Base-by-base conservation (phyloP, 2,888 invertebrate genomes). In the Spialia ferax region DNA sequence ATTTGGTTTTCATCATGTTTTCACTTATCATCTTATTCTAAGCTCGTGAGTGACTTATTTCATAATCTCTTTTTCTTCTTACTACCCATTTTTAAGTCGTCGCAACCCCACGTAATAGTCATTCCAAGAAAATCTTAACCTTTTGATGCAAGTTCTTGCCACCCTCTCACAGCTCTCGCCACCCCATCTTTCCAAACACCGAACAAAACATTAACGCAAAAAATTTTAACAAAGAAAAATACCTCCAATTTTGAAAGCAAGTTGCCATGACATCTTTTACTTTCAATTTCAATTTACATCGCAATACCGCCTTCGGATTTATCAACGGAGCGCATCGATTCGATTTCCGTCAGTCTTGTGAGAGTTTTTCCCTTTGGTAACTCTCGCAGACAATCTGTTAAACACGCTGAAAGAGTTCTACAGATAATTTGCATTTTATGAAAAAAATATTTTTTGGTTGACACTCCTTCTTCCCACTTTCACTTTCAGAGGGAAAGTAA, bases 291-390 rank as follows among this genome's bases (percentile, higher is more conserved):
- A 66, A 60, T 66, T 66, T 50, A 20, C 59, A 42, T 57, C 38
- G 57, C 52, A 29, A 52, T n/a, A 38, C 52, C 52, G 52, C 54
- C 59, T 66, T 54, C 38, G 26, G 50, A 52, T 38, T 66, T 66
- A 66, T 66, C 65, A 23, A 26, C 23, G 52, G 29, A 60, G 54
- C 59, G 52, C 59, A 66, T 66, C 65, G 50, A 66, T 60, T 66
- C 65, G 38, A 66, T 66, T 66, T 66, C 66, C 66, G 42, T 45
- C 29, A 42, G 54, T 54, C 59, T 66, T 59, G 52, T 50, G 22
- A 54, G 54, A 59, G 15, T 35, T 59, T 59, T 38, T 2, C 26
- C 59, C 23, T 52, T 52, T 29, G 6, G 20, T 35, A 50, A 35
- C 62, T 22, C 52, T 29, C 38, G 15, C 52, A 50, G 61, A 63